Conservation (phyloP, 2,888 invertebrate genomes). For the Conus canariensis region DNA sequence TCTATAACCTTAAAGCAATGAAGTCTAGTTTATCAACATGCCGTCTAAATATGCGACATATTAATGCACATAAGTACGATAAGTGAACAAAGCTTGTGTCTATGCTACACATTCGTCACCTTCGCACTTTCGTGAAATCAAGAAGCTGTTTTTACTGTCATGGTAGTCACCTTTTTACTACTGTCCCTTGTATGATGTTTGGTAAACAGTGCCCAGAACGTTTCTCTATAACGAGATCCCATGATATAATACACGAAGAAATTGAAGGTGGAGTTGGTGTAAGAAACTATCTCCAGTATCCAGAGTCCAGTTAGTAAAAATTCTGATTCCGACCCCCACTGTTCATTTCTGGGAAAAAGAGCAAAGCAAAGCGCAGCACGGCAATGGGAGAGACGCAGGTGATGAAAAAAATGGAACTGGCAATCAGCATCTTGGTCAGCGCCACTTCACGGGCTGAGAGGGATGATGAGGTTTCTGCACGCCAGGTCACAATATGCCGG, state of each 20-base stretch:
- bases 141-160: no score
- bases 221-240: slow-evolving; percentile 14
- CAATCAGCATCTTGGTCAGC: slow-evolving; percentile 30
- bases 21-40: no score
- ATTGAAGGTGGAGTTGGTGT: slow-evolving; percentile 2
- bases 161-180: no score
- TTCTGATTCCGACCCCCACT: slow-evolving; percentile 1
- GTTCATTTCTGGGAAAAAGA: slow-evolving; percentile 1
- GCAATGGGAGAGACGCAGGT: not conserved
- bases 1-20: no score
- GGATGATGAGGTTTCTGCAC: not conserved
- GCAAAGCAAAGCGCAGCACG: not conserved
- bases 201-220: not conserved
- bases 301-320: not conserved
- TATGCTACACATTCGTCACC: no score
- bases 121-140: no score
- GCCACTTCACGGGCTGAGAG: not conserved
- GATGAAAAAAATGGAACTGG: not conserved
- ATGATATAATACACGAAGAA: slow-evolving; percentile 23
- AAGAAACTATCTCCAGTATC: not conserved
- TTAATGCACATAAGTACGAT: no score
- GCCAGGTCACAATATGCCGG: not conserved
- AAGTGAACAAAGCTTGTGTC: no score
- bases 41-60: no score
- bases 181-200: not conserved